Conservation (phyloP, 2,888 invertebrate species). For the Polia nebulosa region DNA sequence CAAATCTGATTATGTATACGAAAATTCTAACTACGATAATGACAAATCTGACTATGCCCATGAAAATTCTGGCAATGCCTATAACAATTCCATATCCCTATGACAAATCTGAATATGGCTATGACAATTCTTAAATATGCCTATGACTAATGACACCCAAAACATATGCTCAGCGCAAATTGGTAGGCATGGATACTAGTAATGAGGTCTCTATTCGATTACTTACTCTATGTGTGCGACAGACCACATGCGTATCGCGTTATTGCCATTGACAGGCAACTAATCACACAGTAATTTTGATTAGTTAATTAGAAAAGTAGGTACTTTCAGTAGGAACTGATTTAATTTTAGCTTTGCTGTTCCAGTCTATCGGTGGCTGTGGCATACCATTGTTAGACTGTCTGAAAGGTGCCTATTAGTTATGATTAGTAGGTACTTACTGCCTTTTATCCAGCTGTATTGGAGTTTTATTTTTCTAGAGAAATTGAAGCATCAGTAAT, state of each 20-base stretch:
- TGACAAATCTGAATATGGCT: no score
- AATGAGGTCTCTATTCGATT: neutral
- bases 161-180: neutral
- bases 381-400: neutral
- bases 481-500: no score
- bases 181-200: neutral
- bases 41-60: neutral
- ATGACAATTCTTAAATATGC: neutral
- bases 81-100: no score
- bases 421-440: neutral
- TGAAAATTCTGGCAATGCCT: no score
- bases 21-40: no score
- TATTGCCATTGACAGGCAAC: neutral
- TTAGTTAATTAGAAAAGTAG: conserved; percentile 24
- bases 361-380: conserved; percentile 1
- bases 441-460: no score
- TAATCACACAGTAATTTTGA: conserved; percentile 25
- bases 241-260: conserved; percentile 1
- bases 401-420: neutral
- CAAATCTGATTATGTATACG: no score
- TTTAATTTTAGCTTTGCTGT: conserved; percentile 15
- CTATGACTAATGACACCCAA: neutral
- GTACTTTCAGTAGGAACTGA: conserved; percentile 6
- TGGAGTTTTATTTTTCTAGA: no score
- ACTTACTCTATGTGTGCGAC: neutral